Base-by-base conservation (phyloP, 2,797 vertebrate genomes). In the Euthynnus affinis region DNA sequence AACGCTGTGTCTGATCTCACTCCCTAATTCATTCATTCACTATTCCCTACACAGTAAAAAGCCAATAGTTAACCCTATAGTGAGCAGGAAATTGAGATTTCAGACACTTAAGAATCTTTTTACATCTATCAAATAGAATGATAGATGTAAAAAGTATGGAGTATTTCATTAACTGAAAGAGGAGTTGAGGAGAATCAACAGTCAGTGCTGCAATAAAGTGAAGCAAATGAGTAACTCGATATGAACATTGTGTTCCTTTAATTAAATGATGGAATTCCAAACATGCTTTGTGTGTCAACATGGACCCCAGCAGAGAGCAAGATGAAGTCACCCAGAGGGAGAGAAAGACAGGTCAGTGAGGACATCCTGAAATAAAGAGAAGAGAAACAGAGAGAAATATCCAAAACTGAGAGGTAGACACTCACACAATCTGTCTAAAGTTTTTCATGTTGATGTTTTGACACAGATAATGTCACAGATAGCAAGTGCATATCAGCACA, bases 181-280 rank as follows among this genome's bases (percentile, higher is more conserved):
- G 9, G 58, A 65, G 60, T 15, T n/a, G 27, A 32, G 40, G 44
- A 55, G 2, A 73, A 27, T 40, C 22, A 34, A 40, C 63, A 27
- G 3, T n/a, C 29, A 51, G 58, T 13, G 53, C 52, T 81, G 63
- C 63, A 58, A n/a, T 71, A 37, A 29, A 29, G 53, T 73, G 42
- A 69, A 23, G 37, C 53, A 20, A 56, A 44, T 23, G 61, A 79
- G 65, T 65, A 49, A 78, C 67, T 75, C 46, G 20, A 56, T 49
- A 69, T 46, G 49, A 83, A 74, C 78, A 70, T 66, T 76, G 63
- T 74, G 55, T 71, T 76, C 37, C 49, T 80, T 76, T 79, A 74
- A 81, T 85, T 78, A 83, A 78, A 69, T 60, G 60, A 69, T 49
- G 73, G 77, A 79, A 85, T 81, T 59, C 66, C 48, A 83, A 40